Percentiles rank a stretch among this genome's conserved stretches.
These are phyloP conservation scores for Heterodera schachtii DNA, from an alignment of 1,140 invertebrate species.

Conservation along the genomic window DNA sequence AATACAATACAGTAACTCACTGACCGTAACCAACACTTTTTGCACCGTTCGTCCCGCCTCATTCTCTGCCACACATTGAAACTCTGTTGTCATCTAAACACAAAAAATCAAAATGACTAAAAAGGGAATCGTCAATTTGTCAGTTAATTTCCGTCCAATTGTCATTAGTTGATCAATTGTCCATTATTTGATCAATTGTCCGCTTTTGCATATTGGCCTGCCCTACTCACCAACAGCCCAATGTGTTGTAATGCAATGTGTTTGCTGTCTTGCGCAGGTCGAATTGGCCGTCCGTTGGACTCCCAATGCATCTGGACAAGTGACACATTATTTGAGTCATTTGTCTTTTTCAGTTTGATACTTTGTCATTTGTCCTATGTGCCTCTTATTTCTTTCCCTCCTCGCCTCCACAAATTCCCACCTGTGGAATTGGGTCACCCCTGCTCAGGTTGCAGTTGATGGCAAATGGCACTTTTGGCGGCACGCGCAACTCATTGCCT, in stretches of 20 bases:
- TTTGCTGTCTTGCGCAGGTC: constrained; percentile 47
- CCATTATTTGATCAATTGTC: too few species aligned
- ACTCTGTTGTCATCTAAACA: constrained; percentile 45
- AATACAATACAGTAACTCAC: constrained; percentile 31
- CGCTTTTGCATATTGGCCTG: too few species aligned
- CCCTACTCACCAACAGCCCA: constrained; percentile 41
- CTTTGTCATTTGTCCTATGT: background rate
- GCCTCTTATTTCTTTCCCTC: too few species aligned
- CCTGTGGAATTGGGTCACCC: constrained; percentile 57
- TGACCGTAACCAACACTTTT: constrained; percentile 54
- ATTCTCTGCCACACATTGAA: constrained; percentile 64
- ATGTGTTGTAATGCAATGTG: constrained; percentile 60
- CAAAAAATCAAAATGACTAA: background rate
- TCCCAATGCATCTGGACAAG: constrained; percentile 33
- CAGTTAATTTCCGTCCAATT: background rate
- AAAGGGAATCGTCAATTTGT: background rate
- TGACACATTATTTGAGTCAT: background rate
- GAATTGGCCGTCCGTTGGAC: constrained; percentile 46
- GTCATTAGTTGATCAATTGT: too few species aligned
- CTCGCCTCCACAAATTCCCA: constrained; percentile 8
- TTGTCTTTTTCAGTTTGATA: background rate
- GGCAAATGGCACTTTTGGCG: constrained; percentile 54
- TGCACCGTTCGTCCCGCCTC: constrained; percentile 60
- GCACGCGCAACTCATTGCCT: constrained; percentile 57
- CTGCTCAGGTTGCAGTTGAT: constrained; percentile 59